Percentiles rank a stretch among this genome's conserved stretches.
Evolutionary conservation across 2,797 vertebrate genomes (phyloP).

Genomic region (Acrossocheilus wenchowensis): DNA sequence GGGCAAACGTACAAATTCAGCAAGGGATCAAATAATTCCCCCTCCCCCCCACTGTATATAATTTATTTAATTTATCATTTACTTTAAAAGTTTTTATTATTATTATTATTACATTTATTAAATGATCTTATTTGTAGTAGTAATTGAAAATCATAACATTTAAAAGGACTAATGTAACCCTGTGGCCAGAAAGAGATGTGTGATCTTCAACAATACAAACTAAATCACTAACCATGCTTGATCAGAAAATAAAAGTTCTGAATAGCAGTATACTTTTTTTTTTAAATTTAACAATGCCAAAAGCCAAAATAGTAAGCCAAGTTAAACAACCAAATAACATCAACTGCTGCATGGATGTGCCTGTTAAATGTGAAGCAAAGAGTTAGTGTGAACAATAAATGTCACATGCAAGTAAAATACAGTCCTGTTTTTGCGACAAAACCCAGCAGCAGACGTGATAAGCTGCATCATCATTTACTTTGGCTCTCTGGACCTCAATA

Average conservation of each 20-base stretch:
- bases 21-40: too few relatives aligned
- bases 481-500: constrained; percentile 43
- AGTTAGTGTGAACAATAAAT: constrained; percentile 47
- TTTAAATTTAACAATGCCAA: constrained; percentile 11
- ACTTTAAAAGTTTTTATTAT: neutral
- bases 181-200: neutral
- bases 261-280: neutral
- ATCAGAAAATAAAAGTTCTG: neutral
- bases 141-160: neutral
- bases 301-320: constrained; percentile 40
- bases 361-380: constrained; percentile 41
- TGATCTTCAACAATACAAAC: constrained; percentile 10
- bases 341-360: constrained; percentile 10
- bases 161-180: neutral
- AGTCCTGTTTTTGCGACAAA: constrained; percentile 44
- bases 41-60: too few relatives aligned
- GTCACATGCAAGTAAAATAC: constrained; percentile 44
- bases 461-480: constrained; percentile 57
- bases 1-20: too few relatives aligned
- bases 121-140: constrained; percentile 54
- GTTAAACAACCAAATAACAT: constrained; percentile 42
- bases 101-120: constrained; percentile 45
- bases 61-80: neutral
- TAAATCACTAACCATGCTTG: neutral
- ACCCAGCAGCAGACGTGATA: constrained; percentile 35